Evolutionary conservation across 2,113 vertebrate species (phyloP).

Genomic region (Carlito syrichta): DNA sequence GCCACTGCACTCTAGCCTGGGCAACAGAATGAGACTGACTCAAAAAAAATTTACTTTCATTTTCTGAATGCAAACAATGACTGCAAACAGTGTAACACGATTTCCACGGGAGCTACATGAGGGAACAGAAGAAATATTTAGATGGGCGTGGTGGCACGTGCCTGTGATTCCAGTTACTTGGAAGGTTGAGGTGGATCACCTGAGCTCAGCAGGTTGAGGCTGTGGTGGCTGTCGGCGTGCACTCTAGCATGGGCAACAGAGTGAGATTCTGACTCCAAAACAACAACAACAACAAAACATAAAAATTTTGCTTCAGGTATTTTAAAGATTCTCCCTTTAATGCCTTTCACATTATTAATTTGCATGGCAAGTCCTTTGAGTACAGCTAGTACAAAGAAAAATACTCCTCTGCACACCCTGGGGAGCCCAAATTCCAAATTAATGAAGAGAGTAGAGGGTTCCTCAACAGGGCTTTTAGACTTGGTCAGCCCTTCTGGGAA

Average conservation of each 20-base stretch:
- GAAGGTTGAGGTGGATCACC: too few relatives aligned
- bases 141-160: too few relatives aligned
- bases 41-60: too few relatives aligned
- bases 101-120: neutral
- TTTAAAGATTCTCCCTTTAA: neutral
- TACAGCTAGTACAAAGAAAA: neutral
- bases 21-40: too few relatives aligned
- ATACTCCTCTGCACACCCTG: neutral
- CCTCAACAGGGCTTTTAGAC: slow-evolving; percentile 27
- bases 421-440: slow-evolving; percentile 37
- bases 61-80: slow-evolving; percentile 2
- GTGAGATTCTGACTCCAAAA: too few relatives aligned
- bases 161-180: too few relatives aligned
- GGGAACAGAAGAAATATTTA: neutral
- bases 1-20: too few relatives aligned
- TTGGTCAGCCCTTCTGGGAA: slow-evolving; percentile 4
- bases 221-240: too few relatives aligned
- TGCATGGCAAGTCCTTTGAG: neutral
- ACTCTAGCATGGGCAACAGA: too few relatives aligned
- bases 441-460: neutral
- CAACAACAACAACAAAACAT: too few relatives aligned
- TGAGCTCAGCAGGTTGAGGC: too few relatives aligned
- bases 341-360: slow-evolving; percentile 29
- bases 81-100: neutral
- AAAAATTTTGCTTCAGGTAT: neutral